A percentile compares a stretch with the other conserved stretches of the same genome.
Conservation (phyloP, 1,140 invertebrate genomes). For the Sycobia sp. region DNA sequence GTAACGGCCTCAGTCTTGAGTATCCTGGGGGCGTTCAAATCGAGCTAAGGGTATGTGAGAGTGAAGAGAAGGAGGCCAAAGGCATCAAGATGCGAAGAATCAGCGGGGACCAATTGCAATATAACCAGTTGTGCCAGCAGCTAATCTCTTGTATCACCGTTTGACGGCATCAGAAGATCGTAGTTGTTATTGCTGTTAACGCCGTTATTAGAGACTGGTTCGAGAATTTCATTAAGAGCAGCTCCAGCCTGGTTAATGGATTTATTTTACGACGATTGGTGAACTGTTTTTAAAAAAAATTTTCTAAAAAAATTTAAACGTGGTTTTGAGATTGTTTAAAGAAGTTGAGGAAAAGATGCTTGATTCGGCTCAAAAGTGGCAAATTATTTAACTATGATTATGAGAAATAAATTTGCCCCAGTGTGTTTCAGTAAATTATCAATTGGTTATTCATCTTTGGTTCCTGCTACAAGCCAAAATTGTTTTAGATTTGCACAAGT, state of each 20-base stretch:
- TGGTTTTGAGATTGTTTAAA: too few species aligned
- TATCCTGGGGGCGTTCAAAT: constrained; percentile 87
- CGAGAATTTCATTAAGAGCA: background rate
- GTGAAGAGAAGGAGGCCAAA: constrained; percentile 75
- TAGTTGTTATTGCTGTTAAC: constrained; percentile 13
- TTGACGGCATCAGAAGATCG: constrained; percentile 61
- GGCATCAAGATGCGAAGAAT: constrained; percentile 89
- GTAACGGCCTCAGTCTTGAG: constrained; percentile 68
- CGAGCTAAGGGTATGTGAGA: constrained; percentile 81
- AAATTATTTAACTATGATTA: too few species aligned
- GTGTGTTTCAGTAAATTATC: too few species aligned
- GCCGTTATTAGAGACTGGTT: background rate
- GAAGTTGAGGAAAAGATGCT: too few species aligned
- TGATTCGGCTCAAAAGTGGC: too few species aligned
- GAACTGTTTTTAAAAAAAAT: background rate
- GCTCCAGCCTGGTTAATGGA: background rate
- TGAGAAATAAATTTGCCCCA: too few species aligned
- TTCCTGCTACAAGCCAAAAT: too few species aligned
- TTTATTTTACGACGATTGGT: background rate
- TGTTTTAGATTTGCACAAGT: too few species aligned
- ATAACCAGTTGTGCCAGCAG: constrained; percentile 88
- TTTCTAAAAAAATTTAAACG: too few species aligned
- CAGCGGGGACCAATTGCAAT: constrained; percentile 88
- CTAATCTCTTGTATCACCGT: constrained; percentile 86
- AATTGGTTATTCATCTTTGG: too few species aligned